phyloP scores from a whole-genome alignment of 2,113 vertebrate genomes.

The Rhodinocichla rosea region DNA sequence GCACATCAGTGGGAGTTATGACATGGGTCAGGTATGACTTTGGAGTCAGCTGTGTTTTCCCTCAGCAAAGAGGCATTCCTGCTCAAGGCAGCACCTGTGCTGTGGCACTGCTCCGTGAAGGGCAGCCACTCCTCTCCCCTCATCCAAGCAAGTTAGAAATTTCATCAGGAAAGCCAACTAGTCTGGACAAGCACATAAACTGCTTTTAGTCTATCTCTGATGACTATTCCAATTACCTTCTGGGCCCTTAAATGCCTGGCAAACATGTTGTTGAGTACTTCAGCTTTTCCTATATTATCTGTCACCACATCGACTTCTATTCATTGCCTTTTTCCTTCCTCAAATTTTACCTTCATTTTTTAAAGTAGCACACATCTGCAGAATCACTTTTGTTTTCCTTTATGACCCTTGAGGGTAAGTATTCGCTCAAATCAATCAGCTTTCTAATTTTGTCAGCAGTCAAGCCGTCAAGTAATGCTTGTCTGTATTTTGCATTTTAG shows the following conservation, averaged over 20 bases:
- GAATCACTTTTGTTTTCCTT: neutral
- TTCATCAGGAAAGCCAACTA: neutral
- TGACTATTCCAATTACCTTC: neutral
- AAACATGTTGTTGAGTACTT: neutral
- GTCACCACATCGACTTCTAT: neutral
- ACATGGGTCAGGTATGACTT: neutral
- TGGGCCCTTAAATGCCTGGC: neutral
- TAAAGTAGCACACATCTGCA: neutral
- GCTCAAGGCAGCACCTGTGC: neutral
- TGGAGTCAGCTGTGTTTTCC: neutral
- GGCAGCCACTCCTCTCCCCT: neutral
- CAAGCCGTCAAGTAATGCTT: neutral
- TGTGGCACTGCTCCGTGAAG: neutral
- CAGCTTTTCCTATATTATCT: neutral
- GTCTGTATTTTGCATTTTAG: neutral
- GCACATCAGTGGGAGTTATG: neutral
- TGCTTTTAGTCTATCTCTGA: neutral
- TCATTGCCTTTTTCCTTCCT: neutral
- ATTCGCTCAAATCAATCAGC: neutral
- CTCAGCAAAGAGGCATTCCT: neutral
- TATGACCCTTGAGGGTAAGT: neutral
- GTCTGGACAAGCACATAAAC: neutral
- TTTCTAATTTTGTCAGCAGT: neutral
- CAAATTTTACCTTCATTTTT: neutral
- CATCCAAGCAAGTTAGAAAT: neutral